A percentile compares a stretch with the other conserved stretches of the same genome.
Conservation (phyloP, 1,140 invertebrate genomes). For the Teleopsis dalmanni region DNA sequence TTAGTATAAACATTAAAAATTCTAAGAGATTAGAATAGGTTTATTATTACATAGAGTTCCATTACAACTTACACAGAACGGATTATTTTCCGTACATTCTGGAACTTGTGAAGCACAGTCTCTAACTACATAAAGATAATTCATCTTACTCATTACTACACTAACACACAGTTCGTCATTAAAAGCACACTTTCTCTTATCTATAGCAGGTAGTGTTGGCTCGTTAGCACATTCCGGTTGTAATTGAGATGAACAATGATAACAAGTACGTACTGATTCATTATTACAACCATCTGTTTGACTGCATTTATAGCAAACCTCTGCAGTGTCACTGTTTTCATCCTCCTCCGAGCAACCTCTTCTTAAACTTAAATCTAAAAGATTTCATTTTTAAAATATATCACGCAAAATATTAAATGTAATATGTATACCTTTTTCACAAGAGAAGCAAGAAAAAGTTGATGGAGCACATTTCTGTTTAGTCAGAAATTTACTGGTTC, state of each 20-base stretch:
- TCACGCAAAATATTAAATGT: no score
- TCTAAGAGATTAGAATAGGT: no score
- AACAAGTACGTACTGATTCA: slow-evolving; percentile 27
- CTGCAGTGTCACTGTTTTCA: neutral
- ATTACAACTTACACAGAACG: slow-evolving; percentile 33
- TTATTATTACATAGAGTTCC: slow-evolving; percentile 30
- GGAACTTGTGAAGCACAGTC: slow-evolving; percentile 29
- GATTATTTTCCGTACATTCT: slow-evolving; percentile 31
- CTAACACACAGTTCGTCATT: slow-evolving; percentile 30
- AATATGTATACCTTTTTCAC: slow-evolving; percentile 35
- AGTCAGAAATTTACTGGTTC: slow-evolving; percentile 14
- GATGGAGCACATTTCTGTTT: slow-evolving; percentile 18
- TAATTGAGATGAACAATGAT: slow-evolving; percentile 28
- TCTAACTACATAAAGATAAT: slow-evolving; percentile 26
- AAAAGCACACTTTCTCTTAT: slow-evolving; percentile 19
- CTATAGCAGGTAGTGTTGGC: slow-evolving; percentile 13
- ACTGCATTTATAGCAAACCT: slow-evolving; percentile 27
- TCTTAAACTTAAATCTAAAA: no score
- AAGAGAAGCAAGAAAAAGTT: slow-evolving; percentile 28
- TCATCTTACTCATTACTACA: slow-evolving; percentile 24
- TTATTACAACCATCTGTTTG: slow-evolving; percentile 25
- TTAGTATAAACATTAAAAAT: no score
- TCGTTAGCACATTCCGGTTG: slow-evolving; percentile 23
- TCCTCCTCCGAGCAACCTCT: slow-evolving; percentile 28
- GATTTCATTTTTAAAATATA: no score